These are phyloP conservation scores for Tachysurus vachellii DNA, from an alignment of 2,113 vertebrate species.

Conservation along the genomic window DNA sequence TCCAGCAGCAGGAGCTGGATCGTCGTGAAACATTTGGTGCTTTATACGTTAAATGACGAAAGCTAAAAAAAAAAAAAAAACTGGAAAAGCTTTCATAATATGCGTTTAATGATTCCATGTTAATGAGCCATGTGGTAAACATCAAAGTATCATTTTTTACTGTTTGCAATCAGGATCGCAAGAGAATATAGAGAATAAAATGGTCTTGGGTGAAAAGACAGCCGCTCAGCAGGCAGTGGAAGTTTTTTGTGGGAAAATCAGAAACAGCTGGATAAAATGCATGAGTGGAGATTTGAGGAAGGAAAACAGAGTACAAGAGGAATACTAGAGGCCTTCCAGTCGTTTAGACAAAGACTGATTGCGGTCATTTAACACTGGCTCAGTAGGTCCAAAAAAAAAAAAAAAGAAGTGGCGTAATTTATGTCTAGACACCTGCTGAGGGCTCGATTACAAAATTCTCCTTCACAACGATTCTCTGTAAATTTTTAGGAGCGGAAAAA, in stretches of 20 bases:
- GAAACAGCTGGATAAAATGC: constrained; percentile 44
- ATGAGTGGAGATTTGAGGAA: constrained; percentile 1
- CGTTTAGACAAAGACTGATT: constrained; percentile 32
- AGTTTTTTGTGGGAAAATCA: constrained; percentile 44
- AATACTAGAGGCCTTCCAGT: constrained; percentile 21
- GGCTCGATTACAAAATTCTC: constrained; percentile 8
- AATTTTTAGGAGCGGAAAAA: neutral
- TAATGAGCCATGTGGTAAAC: constrained; percentile 52
- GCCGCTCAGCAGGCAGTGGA: neutral
- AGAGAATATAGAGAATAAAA: constrained; percentile 32
- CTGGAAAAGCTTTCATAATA: constrained; percentile 36
- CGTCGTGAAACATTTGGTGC: constrained; percentile 11
- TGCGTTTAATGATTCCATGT: constrained; percentile 31
- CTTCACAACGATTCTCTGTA: neutral
- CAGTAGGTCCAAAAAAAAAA: neutral
- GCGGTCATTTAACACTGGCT: constrained; percentile 30
- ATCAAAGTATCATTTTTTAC: constrained; percentile 62
- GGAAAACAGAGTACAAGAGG: constrained; percentile 7
- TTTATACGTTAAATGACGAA: constrained; percentile 25
- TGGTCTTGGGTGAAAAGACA: constrained; percentile 27
- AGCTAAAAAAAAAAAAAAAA: constrained; percentile 6
- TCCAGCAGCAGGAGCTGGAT: constrained; percentile 18
- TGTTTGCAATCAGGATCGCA: constrained; percentile 56
- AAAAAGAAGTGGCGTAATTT: neutral
- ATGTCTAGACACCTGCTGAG: constrained; percentile 36